Percentiles rank a stretch among this genome's conserved stretches.
Evolutionary conservation across 2,888 invertebrate genomes (phyloP).

Genomic region (Cheilosia soror): DNA sequence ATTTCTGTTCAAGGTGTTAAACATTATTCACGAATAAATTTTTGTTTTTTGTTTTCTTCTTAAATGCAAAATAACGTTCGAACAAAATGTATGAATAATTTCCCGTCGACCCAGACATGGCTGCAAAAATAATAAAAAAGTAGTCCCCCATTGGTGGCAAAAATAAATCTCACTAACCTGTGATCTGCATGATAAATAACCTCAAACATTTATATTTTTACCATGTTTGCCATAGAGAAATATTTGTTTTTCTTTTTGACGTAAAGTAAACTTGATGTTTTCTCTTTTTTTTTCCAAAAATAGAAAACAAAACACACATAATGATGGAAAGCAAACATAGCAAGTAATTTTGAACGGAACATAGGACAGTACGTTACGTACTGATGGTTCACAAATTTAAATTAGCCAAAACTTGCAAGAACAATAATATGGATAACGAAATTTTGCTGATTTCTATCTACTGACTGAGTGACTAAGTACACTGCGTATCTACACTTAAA

Average conservation of each 20-base stretch:
- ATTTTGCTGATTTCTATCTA: conserved; percentile 36
- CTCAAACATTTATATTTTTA: conserved; percentile 22
- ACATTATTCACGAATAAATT: conserved; percentile 1
- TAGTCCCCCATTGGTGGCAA: not conserved
- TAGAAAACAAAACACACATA: not conserved
- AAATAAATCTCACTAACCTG: conserved; percentile 25
- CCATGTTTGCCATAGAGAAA: conserved; percentile 2
- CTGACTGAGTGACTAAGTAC: not conserved
- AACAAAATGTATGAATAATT: conserved; percentile 19
- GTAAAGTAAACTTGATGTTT: not conserved
- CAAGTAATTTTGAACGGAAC: not conserved
- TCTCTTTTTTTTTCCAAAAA: not conserved
- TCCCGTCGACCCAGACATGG: not conserved
- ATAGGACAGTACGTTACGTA: too few species aligned
- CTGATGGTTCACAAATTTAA: conserved; percentile 11
- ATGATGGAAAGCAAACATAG: not conserved
- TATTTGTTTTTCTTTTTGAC: not conserved
- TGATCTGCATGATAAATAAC: conserved; percentile 47
- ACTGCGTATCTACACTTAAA: not conserved
- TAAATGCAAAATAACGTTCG: not conserved
- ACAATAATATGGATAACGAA: not conserved
- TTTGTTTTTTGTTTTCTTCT: not conserved
- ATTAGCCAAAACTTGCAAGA: conserved; percentile 23
- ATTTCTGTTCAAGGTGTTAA: conserved; percentile 4
- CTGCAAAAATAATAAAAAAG: not conserved